phyloP scores from a whole-genome alignment of 2,113 vertebrate genomes.

The Saccopteryx bilineata region DNA sequence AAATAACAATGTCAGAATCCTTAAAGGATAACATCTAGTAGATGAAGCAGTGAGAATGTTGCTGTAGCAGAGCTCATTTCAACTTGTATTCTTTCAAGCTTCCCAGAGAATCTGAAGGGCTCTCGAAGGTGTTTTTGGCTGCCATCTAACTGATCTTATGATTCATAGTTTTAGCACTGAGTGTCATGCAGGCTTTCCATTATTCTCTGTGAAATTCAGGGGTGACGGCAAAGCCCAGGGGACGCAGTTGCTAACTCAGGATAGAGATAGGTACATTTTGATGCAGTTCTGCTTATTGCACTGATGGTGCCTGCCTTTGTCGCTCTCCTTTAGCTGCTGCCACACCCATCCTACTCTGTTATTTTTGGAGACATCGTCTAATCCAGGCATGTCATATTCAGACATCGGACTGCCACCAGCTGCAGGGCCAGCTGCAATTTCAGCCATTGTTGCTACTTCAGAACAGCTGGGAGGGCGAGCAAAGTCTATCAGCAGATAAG shows the following conservation, averaged over 20 bases:
- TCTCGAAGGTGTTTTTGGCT: constrained; percentile 44
- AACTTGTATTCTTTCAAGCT: background rate
- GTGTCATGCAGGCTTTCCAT: background rate
- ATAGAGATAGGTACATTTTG: background rate
- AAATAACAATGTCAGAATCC: background rate
- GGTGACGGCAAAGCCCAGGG: background rate
- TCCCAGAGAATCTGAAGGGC: background rate
- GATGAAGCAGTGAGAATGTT: background rate
- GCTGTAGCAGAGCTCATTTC: background rate
- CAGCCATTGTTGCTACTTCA: background rate
- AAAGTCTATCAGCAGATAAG: background rate
- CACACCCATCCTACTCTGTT: background rate
- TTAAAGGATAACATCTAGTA: background rate
- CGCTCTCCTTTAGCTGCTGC: background rate
- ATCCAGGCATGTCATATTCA: background rate
- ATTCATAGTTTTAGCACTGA: background rate
- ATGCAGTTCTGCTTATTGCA: background rate
- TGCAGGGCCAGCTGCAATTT: background rate
- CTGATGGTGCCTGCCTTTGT: background rate
- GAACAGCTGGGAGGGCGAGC: constrained; percentile 30
- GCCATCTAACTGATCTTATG: background rate
- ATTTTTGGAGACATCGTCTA: background rate
- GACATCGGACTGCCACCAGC: background rate
- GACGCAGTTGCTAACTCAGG: background rate
- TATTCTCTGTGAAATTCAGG: background rate